Base-by-base conservation (phyloP, 2,113 vertebrate species). In the Rhineura floridana region DNA sequence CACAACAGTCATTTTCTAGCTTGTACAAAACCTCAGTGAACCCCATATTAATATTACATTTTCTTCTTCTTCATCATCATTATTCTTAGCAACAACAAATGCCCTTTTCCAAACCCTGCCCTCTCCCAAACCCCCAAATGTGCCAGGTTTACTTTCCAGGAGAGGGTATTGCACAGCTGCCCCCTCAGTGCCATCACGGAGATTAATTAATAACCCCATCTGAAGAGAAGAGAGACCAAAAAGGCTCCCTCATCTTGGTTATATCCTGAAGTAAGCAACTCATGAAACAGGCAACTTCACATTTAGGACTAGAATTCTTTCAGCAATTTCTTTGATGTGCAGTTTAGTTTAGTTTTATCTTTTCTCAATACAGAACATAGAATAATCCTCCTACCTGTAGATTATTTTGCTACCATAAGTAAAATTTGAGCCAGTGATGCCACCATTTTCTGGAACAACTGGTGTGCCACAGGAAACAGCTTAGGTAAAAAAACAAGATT, bases 381-480 rank as follows among this genome's bases (percentile, higher is more conserved):
- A 93, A 3, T 86, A 44, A 90, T 84, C 73, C 4, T 92, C 95
- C 87, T 98, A 99, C 99, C 98, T 98, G 96, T 98, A 99, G 84
- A 94, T 96, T 95, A 99, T 98, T 96, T 98, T 99, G 96, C 92
- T 98, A 92, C 95, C 97, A 92, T 97, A 99, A 63, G 98, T 99
- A 96, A 98, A 98, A 94, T 97, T 97, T 91, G 94, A 97, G 75
- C 98, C 98, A 6, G 94, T 96, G 96, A 98, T 93, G 89, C 93
- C 70, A 86, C 98, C 96, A 88, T 99, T 98, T 87, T 98, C 97
- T 83, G 98, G 98, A 90, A 97, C 77, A 84, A 90, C 79, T 81
- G 98, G 98, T 55, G 8, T 63, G 42, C 96, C 96, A 95, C 99
- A 99, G 96, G 97, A 98, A 88, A 98, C 81, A 73, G 98, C 99